Base-by-base conservation (phyloP, 2,888 invertebrate genomes). In the Temnothorax ravouxi region DNA sequence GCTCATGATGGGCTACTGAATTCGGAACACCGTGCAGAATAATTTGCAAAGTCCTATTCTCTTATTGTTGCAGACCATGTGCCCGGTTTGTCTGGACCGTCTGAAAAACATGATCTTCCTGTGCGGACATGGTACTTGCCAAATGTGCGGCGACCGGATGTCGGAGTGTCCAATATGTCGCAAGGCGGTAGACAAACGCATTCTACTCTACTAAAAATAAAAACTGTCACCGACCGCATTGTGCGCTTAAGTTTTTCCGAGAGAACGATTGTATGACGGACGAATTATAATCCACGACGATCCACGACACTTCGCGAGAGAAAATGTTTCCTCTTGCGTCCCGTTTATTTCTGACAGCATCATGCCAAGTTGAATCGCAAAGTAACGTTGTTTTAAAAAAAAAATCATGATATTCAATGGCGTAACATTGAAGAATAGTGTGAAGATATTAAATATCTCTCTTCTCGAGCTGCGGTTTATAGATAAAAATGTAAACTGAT, bases 71-170 rank as follows among this genome's bases (percentile, higher is more conserved):
- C 96, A 99, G 99, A 99, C 99, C 1, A 99, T 99, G 98, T 99
- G 99, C 94, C 99, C 99, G 5, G 99, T 99, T 88, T 99, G 99
- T 95, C 96, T 99, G 96, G 99, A 99, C 95, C 97, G 99, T 50
- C 96, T 99, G 93, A 99, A 99, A 96, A 99, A 99, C 95, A 99
- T 99, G 99, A 99, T 99, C 92, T 99, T 99, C 96, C 96, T 99
- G 64, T 99, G 99, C 95, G 99, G 99, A 8, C 99, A 99, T 95
- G 99, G 99, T 90, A 98, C 99, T 88, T 99, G 99, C 95, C 99
- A 99, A 95, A 98, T 99, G 98, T 99, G 99, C 95, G 99, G 99
- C 47, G 99, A 99, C 96, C 97, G 99, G 93, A 99, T 99, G 97
- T 97, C 97, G 85, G 99, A 99, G 93, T 99, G 99, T 94, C 99